Percentiles rank a stretch among this genome's conserved stretches.
Conservation (phyloP, 2,113 vertebrate species). For the Megaceryle maxima region DNA sequence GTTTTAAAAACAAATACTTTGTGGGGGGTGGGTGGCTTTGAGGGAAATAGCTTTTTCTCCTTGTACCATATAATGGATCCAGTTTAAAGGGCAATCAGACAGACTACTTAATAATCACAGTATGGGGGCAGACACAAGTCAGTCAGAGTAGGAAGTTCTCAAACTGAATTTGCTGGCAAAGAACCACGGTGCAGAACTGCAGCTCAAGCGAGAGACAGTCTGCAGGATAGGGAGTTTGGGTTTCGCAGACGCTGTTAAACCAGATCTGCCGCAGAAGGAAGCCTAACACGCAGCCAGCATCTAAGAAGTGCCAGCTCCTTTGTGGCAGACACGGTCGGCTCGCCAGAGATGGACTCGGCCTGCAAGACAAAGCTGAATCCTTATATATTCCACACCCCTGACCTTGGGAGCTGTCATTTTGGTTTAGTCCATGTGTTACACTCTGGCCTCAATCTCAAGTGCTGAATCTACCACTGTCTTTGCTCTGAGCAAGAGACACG, state of each 20-base stretch:
- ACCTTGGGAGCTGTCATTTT: not conserved
- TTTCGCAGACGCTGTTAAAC: not conserved
- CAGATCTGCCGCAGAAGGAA: not conserved
- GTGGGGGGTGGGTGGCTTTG: not conserved
- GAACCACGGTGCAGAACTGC: not conserved
- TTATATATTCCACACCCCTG: not conserved
- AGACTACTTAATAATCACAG: not conserved
- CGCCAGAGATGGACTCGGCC: not conserved
- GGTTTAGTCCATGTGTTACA: not conserved
- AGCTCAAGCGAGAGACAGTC: not conserved
- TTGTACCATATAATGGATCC: not conserved
- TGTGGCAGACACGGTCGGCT: not conserved
- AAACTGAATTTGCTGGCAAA: not conserved
- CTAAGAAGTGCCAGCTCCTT: not conserved
- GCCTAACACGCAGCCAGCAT: not conserved
- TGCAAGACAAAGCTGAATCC: not conserved
- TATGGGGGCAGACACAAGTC: not conserved
- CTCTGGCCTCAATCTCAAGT: not conserved
- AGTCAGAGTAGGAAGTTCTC: not conserved
- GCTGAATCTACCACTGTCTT: not conserved
- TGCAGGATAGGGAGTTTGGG: not conserved
- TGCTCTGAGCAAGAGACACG: not conserved
- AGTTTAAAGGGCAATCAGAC: not conserved
- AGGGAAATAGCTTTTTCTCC: not conserved
- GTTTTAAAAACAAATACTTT: not conserved